Conservation (phyloP, 2,113 vertebrate genomes). For the Larimichthys polyactis region DNA sequence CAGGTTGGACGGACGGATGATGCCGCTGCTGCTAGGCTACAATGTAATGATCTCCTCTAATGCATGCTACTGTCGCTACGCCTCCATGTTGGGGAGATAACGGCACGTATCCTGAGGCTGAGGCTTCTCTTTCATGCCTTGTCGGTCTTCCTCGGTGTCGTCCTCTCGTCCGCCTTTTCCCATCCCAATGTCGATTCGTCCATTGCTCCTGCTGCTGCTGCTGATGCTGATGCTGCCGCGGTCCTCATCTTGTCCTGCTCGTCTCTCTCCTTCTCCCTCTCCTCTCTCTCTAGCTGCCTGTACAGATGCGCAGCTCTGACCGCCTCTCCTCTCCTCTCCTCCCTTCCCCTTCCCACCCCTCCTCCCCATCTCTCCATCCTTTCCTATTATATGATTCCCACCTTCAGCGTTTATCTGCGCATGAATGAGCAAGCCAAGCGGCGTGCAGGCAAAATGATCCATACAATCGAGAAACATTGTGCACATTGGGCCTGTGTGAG, state of each 20-base stretch:
- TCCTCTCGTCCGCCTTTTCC: constrained; percentile 37
- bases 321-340: constrained; percentile 32
- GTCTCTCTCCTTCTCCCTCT: constrained; percentile 47
- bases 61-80: constrained; percentile 68
- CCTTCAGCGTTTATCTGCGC: constrained; percentile 27
- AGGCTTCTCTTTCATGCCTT: constrained; percentile 58
- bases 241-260: constrained; percentile 74
- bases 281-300: constrained; percentile 50
- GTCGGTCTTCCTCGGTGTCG: constrained; percentile 27
- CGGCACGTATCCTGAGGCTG: constrained; percentile 35
- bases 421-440: background rate
- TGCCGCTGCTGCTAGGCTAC: constrained; percentile 77
- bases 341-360: background rate
- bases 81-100: constrained; percentile 77
- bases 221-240: constrained; percentile 50
- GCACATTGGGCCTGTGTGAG: background rate
- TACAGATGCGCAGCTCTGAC: constrained; percentile 75
- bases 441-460: background rate
- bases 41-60: constrained; percentile 71
- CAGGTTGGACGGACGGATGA: constrained; percentile 74
- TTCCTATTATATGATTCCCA: constrained; percentile 41
- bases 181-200: constrained; percentile 56
- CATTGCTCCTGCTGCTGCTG: constrained; percentile 53
- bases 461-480: background rate
- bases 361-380: constrained; percentile 13